Evolutionary conservation across 1,140 invertebrate genomes (phyloP), one percentile per base, ranked within the genome.

Genomic region (Elysia chlorotica): DNA sequence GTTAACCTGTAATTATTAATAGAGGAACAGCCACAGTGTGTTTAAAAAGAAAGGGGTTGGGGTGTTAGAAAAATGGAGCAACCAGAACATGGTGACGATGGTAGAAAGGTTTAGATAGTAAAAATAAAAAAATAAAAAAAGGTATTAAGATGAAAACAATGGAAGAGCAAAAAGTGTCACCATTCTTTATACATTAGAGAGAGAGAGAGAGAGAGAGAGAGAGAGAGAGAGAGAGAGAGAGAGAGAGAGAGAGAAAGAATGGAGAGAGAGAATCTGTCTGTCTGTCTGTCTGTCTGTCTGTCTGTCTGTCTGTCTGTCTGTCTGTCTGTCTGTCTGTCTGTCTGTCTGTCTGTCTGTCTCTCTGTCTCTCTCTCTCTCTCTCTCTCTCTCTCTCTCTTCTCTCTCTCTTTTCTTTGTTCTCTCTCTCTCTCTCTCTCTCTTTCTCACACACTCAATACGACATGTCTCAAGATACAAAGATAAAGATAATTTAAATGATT

Each of bases 301-400:
- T n/a, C 21, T 56, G 14, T 30, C 38, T 54, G n/a, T 41, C 36
- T 54, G 5, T n/a, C 68, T n/a, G 31, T 36, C 68, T 30, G 5
- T 54, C 48, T 33, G 14, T 48, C 38, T 31, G 38, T 25, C 23
- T 25, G n/a, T 30, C 10, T 10, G 30, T 10, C 66, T 6, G 14
- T n/a, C 38, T n/a, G 41, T 48, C n/a, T 48, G 41, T 14, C 61
- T 59, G 14, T 59, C 17, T 21, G 14, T 59, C 10, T 59, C 25
- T 59, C 17, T 59, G 14, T 59, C 17, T 41, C 17, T 66, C 37
- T 14, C 21, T 41, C 10, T 66, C 37, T 14, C 37, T 66, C 33
- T 25, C 14, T 37, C 21, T 38, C 56, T 59, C 56, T 59, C 56
- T 66, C 21, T 66, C 37, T 66, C 65, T 66, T 25, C 41, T 37